Conservation (phyloP, 2,113 vertebrate genomes). For the Saccopteryx bilineata region DNA sequence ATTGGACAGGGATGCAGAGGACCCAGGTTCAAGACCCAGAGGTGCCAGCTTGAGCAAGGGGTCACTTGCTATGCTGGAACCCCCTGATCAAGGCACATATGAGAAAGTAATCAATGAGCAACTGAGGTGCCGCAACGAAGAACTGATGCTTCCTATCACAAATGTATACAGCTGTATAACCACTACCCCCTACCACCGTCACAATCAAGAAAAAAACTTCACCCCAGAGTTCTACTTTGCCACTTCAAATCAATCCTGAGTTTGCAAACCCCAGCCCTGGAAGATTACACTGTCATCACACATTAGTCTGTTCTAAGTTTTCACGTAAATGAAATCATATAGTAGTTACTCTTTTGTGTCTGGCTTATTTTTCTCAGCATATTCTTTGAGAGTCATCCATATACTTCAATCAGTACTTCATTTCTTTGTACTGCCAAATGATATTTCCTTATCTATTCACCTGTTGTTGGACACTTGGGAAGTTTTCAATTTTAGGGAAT, state of each 20-base stretch:
- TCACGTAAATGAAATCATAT: background rate
- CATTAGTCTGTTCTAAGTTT: background rate
- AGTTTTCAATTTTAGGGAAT: background rate
- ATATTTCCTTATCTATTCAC: background rate
- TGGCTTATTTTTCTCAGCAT: slow-evolving; percentile 30
- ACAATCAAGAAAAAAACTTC: slow-evolving; percentile 4
- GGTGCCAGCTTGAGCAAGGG: too few relatives aligned
- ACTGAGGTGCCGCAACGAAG: too few relatives aligned
- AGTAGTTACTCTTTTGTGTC: background rate
- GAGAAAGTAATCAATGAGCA: too few relatives aligned
- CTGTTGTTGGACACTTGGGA: background rate
- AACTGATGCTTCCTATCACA: background rate
- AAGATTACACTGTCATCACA: slow-evolving; percentile 19
- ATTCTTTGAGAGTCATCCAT: slow-evolving; percentile 14
- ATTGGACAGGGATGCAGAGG: too few relatives aligned
- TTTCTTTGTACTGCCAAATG: background rate
- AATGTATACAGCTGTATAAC: background rate
- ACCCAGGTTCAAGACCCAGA: too few relatives aligned
- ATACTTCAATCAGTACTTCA: background rate
- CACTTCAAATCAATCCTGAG: background rate
- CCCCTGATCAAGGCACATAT: too few relatives aligned
- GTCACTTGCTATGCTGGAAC: too few relatives aligned
- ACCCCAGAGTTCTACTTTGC: background rate
- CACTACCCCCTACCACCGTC: background rate
- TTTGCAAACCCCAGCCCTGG: background rate